A percentile compares a stretch with the other conserved stretches of the same genome.
Evolutionary conservation across 2,113 vertebrate species (phyloP).

Genomic region (Narcine bancroftii): DNA sequence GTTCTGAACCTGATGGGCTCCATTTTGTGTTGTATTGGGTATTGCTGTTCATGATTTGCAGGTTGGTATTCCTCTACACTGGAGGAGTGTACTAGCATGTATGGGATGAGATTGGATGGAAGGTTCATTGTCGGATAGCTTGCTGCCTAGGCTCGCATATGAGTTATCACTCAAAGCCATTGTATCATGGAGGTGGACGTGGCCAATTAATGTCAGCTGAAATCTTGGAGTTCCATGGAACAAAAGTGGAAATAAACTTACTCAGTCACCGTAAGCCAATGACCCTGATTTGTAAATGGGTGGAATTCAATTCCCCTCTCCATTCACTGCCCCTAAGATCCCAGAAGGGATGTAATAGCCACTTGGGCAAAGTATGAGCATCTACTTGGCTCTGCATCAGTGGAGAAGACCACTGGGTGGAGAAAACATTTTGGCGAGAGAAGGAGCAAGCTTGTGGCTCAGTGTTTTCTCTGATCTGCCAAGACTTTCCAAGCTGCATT

Average conservation of each 20-base stretch:
- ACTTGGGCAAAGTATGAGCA: neutral
- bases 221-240: neutral
- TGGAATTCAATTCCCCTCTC: neutral
- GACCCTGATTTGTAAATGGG: neutral
- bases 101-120: neutral
- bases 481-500: neutral
- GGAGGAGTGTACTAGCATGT: neutral
- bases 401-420: neutral
- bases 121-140: neutral
- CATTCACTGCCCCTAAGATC: neutral
- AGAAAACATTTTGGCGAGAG: neutral
- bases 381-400: neutral
- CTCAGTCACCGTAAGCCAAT: slow-evolving; percentile 26
- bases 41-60: neutral
- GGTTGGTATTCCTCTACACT: neutral
- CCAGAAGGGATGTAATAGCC: neutral
- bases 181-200: neutral
- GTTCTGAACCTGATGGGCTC: neutral
- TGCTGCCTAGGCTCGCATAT: neutral
- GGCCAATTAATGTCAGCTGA: neutral
- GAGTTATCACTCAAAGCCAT: neutral
- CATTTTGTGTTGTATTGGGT: neutral
- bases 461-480: neutral
- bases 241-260: neutral
- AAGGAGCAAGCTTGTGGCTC: neutral